Percentiles rank a stretch among this genome's conserved stretches.
phyloP scores from a whole-genome alignment of 2,797 vertebrate species.

The Smutsia temminckii region DNA sequence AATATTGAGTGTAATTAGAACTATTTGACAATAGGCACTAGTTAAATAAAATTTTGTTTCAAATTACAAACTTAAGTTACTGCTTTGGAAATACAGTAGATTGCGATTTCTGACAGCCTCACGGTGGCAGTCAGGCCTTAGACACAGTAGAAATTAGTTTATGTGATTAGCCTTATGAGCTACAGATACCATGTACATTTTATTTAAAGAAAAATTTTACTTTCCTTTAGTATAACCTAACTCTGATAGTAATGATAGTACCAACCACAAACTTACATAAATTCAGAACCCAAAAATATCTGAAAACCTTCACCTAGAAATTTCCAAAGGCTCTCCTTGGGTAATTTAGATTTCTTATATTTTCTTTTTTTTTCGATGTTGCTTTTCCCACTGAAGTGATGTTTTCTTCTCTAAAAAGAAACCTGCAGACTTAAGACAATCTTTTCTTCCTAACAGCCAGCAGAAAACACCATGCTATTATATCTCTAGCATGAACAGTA shows the following conservation, averaged over 20 bases:
- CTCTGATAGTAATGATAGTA: neutral
- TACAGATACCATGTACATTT: neutral
- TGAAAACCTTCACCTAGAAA: neutral
- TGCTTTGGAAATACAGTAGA: neutral
- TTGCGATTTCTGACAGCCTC: neutral
- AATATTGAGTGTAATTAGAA: neutral
- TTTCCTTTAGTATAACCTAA: neutral
- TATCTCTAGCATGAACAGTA: neutral
- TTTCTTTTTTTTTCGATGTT: conserved; percentile 17
- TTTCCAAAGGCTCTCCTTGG: neutral
- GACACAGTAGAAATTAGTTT: neutral
- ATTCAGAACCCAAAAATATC: neutral
- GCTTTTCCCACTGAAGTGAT: neutral
- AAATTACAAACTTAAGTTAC: neutral
- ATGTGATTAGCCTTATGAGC: neutral
- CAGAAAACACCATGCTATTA: neutral
- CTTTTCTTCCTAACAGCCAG: neutral
- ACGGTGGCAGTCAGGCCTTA: neutral
- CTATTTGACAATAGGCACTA: neutral
- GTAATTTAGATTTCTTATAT: neutral
- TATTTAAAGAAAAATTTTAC: conserved; percentile 11
- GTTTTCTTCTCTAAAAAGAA: neutral
- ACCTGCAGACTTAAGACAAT: neutral
- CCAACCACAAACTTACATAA: neutral
- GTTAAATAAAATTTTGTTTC: conserved; percentile 51